Evolutionary conservation across 2,888 invertebrate species (phyloP).

Genomic region (Drosophila subquinaria): DNA sequence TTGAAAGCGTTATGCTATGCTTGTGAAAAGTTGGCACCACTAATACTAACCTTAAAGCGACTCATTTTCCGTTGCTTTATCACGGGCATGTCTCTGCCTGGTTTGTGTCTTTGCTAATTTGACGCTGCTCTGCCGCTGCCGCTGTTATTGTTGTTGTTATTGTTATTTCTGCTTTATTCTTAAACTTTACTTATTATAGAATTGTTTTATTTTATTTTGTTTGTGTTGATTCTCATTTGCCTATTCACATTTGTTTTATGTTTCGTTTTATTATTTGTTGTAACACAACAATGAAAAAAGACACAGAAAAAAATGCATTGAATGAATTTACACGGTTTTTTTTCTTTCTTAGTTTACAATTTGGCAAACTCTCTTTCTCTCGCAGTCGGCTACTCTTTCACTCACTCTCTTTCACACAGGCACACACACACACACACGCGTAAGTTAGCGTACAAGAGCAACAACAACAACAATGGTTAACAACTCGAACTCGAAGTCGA

Average conservation of each 20-base stretch:
- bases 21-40: neutral
- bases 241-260: slow-evolving; percentile 11
- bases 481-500: slow-evolving; percentile 43
- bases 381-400: neutral
- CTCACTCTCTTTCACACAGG: neutral
- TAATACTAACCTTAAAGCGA: slow-evolving; percentile 81
- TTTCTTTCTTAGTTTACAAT: slow-evolving; percentile 1
- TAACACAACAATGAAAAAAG: slow-evolving; percentile 20
- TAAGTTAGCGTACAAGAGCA: slow-evolving; percentile 35
- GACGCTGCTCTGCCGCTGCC: slow-evolving; percentile 7
- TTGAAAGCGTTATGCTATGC: neutral
- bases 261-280: slow-evolving; percentile 11
- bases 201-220: slow-evolving; percentile 5
- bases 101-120: slow-evolving; percentile 51
- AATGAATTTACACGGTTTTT: slow-evolving; percentile 4
- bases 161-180: slow-evolving; percentile 3
- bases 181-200: slow-evolving; percentile 25
- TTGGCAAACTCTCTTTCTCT: slow-evolving; percentile 8
- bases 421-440: slow-evolving; percentile 11
- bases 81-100: slow-evolving; percentile 71
- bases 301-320: slow-evolving; percentile 15
- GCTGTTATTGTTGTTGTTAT: slow-evolving; percentile 5
- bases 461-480: no score
- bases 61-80: slow-evolving; percentile 84
- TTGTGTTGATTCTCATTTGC: neutral